A percentile compares a stretch with the other conserved stretches of the same genome.
Evolutionary conservation across 2,888 invertebrate genomes (phyloP).

Genomic region (Trissolcus japonicus): DNA sequence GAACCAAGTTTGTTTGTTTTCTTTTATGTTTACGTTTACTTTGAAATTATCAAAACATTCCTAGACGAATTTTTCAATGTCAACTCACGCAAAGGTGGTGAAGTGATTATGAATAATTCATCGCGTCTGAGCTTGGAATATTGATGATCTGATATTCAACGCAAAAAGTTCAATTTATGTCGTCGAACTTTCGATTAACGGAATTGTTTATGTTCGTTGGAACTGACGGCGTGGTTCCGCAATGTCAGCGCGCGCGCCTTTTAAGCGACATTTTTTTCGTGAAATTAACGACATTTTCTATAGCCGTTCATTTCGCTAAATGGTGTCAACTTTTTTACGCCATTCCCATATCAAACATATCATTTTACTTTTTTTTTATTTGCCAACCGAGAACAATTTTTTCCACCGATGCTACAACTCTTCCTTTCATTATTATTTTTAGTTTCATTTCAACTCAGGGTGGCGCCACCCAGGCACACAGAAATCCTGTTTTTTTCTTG

Average conservation of each 20-base stretch:
- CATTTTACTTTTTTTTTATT: not conserved
- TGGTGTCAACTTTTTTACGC: no score
- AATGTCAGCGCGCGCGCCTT: conserved; percentile 10
- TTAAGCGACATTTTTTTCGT: conserved; percentile 11
- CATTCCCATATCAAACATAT: not conserved
- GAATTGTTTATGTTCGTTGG: conserved; percentile 4
- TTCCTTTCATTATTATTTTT: no score
- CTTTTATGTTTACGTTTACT: no score
- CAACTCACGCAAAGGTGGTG: conserved; percentile 8
- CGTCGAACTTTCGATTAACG: conserved; percentile 47
- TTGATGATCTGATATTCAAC: conserved; percentile 29
- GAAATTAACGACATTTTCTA: conserved; percentile 1
- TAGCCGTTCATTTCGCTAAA: not conserved
- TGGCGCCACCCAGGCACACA: no score
- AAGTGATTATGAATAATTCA: conserved; percentile 38
- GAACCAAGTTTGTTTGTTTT: no score
- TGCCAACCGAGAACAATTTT: no score
- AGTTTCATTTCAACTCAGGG: no score
- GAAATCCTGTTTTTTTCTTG: no score
- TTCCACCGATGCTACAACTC: no score
- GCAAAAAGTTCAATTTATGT: conserved; percentile 34
- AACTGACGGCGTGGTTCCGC: not conserved
- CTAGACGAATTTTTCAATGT: conserved; percentile 7
- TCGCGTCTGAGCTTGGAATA: conserved; percentile 19
- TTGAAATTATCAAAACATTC: no score